These are phyloP conservation scores for Drosophila borborema DNA, from an alignment of 2,888 invertebrate genomes.

Conservation along the genomic window DNA sequence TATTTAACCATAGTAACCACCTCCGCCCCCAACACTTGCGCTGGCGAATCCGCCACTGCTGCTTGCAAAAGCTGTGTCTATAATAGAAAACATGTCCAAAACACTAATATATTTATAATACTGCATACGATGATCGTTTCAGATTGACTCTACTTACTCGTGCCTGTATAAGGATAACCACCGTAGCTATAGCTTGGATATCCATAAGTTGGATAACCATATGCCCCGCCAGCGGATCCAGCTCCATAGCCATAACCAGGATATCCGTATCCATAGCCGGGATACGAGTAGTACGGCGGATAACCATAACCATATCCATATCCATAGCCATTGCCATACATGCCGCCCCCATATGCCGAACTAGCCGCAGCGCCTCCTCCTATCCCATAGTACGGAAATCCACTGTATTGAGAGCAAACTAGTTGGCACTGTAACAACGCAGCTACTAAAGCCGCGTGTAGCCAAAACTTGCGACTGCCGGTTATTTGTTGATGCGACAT, in stretches of 20 bases:
- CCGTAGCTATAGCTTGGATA: conserved; percentile 38
- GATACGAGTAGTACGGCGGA: conserved; percentile 32
- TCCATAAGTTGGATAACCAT: conserved; percentile 47
- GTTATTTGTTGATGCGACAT: conserved; percentile 40
- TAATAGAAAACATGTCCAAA: conserved; percentile 66
- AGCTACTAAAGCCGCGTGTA: conserved; percentile 29
- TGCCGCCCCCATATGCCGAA: conserved; percentile 16
- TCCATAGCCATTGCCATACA: conserved; percentile 52
- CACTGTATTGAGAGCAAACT: conserved; percentile 59
- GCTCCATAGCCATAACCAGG: conserved; percentile 39
- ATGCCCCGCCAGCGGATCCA: conserved; percentile 13
- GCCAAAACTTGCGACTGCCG: conserved; percentile 28
- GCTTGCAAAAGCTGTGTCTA: conserved; percentile 74
- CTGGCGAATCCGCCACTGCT: conserved; percentile 71
- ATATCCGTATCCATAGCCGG: conserved; percentile 32
- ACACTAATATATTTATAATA: conserved; percentile 56
- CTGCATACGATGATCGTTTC: conserved; percentile 26
- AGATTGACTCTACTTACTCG: conserved; percentile 55
- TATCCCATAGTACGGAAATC: conserved; percentile 59
- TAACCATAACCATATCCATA: conserved; percentile 52
- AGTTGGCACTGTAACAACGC: conserved; percentile 31
- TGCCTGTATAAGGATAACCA: conserved; percentile 57
- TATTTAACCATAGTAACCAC: conserved; percentile 64
- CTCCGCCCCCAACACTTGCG: conserved; percentile 65
- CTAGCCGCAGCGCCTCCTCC: conserved; percentile 31